Evolutionary conservation across 2,888 invertebrate genomes (phyloP), one percentile per base, ranked within the genome.

Genomic region (Apodemia hepburni): DNA sequence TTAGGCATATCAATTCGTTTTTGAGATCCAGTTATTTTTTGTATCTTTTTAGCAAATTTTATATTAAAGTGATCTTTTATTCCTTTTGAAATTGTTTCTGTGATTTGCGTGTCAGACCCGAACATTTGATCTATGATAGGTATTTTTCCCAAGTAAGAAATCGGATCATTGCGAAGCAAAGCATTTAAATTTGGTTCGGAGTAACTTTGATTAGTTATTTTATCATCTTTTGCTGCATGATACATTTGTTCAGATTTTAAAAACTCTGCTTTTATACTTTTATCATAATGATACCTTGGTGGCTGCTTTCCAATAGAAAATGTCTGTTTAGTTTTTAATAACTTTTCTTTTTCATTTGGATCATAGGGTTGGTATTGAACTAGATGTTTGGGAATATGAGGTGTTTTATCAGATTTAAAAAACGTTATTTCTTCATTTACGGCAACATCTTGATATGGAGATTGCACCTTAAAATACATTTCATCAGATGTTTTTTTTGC

Each of bases 281-380:
- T 12, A 38, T 38, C 38, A 38, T 38, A 38, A 38, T 38, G 12
- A 38, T 3, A 4, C 12, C 38, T 38, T 12, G 12, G 38, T 38
- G 12, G 38, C 38, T 38, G 38, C 15, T 38, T 12, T 38, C 12
- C 38, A 15, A 8, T 12, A 12, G 12, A 15, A 12, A 38, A 38
- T 3, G 22, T 59, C 51, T 47, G 59, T 11, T 51, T 27, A 45
- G 57, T n/a, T 33, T 68, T 62, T n/a, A 22, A 45, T 58, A 51
- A 22, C 11, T 61, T 61, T 47, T 61, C 9, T 47, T 17, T 15
- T 35, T 60, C 22, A 27, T 64, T 60, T 65, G 61, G 51, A 45
- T 61, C 11, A 51, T 47, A 15, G n/a, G 27, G 9, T 60, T 60
- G 17, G 58, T 51, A 4, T 22, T 51, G 22, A 51, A 9, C 11